Evolutionary conservation across 1,140 invertebrate species (phyloP).

Genomic region (Eumeta japonica): DNA sequence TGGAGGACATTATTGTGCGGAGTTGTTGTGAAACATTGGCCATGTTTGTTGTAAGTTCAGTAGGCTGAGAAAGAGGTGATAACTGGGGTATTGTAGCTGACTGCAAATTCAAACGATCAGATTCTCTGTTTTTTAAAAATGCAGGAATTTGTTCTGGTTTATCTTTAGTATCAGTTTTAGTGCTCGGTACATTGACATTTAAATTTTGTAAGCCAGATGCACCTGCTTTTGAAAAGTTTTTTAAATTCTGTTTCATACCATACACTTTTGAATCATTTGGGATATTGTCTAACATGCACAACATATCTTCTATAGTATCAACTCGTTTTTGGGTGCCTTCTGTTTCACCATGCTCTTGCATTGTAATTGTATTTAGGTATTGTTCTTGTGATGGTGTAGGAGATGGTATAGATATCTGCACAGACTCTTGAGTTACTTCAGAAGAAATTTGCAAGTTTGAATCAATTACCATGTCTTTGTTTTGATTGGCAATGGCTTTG

Average conservation of each 20-base stretch:
- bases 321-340: slow-evolving; percentile 55
- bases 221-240: slow-evolving; percentile 1
- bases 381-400: slow-evolving; percentile 62
- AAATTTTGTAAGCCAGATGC: slow-evolving; percentile 20
- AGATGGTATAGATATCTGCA: slow-evolving; percentile 63
- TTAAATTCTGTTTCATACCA: slow-evolving; percentile 38
- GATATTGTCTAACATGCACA: slow-evolving; percentile 69
- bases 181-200: slow-evolving; percentile 18
- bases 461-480: slow-evolving; percentile 53
- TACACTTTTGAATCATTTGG: slow-evolving; percentile 51
- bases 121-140: slow-evolving; percentile 29
- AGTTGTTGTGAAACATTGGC: slow-evolving; percentile 69
- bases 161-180: slow-evolving; percentile 38
- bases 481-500: slow-evolving; percentile 52
- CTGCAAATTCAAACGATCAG: slow-evolving; percentile 35
- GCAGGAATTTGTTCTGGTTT: slow-evolving; percentile 21
- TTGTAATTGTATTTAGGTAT: slow-evolving; percentile 61
- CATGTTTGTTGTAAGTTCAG: slow-evolving; percentile 69
- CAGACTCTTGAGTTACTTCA: slow-evolving; percentile 59
- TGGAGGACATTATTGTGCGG: slow-evolving; percentile 62
- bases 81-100: slow-evolving; percentile 63
- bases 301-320: slow-evolving; percentile 67
- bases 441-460: slow-evolving; percentile 55
- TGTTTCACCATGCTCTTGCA: slow-evolving; percentile 56
- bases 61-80: slow-evolving; percentile 69